Conservation (phyloP, 2,113 vertebrate genomes). For the Gobio gobio region DNA sequence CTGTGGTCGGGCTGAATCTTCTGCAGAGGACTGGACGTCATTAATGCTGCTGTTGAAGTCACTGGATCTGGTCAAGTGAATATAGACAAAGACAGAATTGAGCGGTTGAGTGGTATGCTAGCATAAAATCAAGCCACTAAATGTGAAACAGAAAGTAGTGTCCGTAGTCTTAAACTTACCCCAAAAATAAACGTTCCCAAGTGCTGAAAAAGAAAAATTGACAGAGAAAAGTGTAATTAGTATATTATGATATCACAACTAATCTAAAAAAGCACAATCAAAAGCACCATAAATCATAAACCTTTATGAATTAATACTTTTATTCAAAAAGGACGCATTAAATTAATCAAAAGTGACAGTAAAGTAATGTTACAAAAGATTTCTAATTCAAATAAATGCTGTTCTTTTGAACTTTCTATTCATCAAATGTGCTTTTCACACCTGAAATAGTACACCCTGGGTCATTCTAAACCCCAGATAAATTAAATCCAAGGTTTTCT, state of each 20-base stretch:
- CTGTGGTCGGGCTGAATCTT: conserved; percentile 63
- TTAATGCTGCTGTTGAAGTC: conserved; percentile 56
- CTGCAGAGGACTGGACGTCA: neutral
- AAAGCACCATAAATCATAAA: neutral
- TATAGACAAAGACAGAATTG: neutral
- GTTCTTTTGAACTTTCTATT: neutral
- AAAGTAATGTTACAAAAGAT: neutral
- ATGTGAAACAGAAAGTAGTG: neutral
- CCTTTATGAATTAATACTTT: neutral
- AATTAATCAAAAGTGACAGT: neutral
- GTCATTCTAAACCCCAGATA: too few relatives aligned
- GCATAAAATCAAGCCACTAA: neutral
- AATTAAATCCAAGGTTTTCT: too few relatives aligned
- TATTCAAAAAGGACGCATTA: neutral
- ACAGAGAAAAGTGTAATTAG: neutral
- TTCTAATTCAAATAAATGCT: neutral
- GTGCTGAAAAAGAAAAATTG: conserved; percentile 61
- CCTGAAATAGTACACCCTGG: too few relatives aligned
- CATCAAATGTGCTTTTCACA: too few relatives aligned
- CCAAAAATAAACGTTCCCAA: conserved; percentile 63
- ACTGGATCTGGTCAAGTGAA: conserved; percentile 36
- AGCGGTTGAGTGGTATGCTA: neutral
- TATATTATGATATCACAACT: neutral
- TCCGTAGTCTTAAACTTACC: conserved; percentile 57
- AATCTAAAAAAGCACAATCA: neutral